phyloP scores from a whole-genome alignment of 2,113 vertebrate species.

The Fregetta grallaria region DNA sequence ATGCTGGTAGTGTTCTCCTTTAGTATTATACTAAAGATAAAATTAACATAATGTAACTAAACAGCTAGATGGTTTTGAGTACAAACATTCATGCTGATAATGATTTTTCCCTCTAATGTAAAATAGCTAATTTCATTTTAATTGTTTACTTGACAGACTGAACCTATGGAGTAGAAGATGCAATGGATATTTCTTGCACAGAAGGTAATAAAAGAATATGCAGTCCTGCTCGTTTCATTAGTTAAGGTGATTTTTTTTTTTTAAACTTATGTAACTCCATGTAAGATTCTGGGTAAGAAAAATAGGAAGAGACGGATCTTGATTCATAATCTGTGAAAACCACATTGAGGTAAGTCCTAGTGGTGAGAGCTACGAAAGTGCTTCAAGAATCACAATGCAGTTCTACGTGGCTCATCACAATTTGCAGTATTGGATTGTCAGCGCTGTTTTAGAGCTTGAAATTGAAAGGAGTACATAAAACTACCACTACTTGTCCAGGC shows the following conservation, averaged over 20 bases:
- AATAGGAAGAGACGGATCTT: neutral
- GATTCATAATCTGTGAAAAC: neutral
- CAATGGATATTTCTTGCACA: conserved; percentile 18
- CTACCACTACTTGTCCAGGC: neutral
- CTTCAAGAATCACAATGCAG: neutral
- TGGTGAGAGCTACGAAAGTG: neutral
- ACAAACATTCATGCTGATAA: neutral
- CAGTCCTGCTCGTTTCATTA: neutral
- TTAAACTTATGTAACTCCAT: neutral
- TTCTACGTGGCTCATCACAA: neutral
- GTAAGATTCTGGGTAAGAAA: neutral
- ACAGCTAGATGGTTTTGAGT: neutral
- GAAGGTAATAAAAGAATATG: conserved; percentile 57
- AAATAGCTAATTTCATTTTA: neutral
- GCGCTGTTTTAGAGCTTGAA: neutral
- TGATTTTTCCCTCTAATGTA: neutral
- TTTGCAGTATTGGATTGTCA: neutral
- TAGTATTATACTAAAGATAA: neutral
- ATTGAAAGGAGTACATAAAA: neutral
- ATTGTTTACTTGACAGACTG: conserved; percentile 67
- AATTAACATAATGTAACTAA: neutral
- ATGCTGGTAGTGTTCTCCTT: neutral
- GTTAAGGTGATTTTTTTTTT: neutral
- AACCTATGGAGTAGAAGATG: conserved; percentile 74
- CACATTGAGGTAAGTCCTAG: neutral